Evolutionary conservation across 2,888 invertebrate genomes (phyloP).

Genomic region (Octonoba sinensis): DNA sequence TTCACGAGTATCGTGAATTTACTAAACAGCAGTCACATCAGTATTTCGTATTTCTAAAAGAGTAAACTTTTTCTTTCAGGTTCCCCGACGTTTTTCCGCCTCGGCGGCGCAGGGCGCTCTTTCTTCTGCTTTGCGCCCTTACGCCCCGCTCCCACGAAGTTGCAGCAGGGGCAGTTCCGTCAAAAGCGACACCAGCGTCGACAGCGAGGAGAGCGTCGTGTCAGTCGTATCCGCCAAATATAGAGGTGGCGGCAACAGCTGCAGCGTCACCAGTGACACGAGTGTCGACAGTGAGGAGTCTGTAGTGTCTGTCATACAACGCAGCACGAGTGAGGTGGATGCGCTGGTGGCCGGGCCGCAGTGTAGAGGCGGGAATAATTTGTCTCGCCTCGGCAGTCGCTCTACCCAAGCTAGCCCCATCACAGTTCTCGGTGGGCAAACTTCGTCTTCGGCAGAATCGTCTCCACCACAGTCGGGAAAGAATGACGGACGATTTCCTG

Average conservation of each 20-base stretch:
- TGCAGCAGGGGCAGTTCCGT: constrained; percentile 59
- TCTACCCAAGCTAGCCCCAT: constrained; percentile 65
- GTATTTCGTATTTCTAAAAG: no score
- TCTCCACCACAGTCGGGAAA: constrained; percentile 59
- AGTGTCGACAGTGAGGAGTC: constrained; percentile 95
- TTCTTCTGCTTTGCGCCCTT: constrained; percentile 35
- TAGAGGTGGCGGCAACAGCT: constrained; percentile 75
- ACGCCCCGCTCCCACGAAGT: constrained; percentile 43
- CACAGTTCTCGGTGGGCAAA: constrained; percentile 57
- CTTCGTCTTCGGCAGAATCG: constrained; percentile 55
- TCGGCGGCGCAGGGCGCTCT: constrained; percentile 59
- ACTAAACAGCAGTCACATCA: no score
- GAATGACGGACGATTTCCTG: constrained; percentile 53
- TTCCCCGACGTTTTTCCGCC: constrained; percentile 65
- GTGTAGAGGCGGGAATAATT: constrained; percentile 44
- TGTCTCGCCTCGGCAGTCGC: constrained; percentile 54
- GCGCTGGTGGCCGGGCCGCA: constrained; percentile 15
- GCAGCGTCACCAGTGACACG: constrained; percentile 92
- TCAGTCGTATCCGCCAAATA: constrained; percentile 68
- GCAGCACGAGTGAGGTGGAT: constrained; percentile 62
- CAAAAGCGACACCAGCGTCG: constrained; percentile 66
- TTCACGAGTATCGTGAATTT: no score
- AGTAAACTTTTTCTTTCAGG: constrained; percentile 12
- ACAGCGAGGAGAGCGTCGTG: constrained; percentile 67
- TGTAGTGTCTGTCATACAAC: constrained; percentile 86